These are phyloP conservation scores for Mesocentrotus franciscanus DNA, from an alignment of 53 echinoderm and acorn worm species.

Conservation along the genomic window DNA sequence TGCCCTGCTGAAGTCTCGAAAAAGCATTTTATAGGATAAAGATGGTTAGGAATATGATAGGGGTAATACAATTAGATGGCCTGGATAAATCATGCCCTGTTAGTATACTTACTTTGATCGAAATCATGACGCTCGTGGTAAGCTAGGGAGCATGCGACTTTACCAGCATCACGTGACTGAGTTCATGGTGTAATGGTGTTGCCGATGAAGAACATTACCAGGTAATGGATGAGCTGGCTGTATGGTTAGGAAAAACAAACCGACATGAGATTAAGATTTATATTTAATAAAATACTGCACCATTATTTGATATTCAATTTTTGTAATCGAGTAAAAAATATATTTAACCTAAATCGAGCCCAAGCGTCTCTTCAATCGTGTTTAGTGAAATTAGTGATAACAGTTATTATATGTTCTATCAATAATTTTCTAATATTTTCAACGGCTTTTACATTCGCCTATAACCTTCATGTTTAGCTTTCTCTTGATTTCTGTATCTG, in stretches of 20 bases:
- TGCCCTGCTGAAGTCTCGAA: background rate
- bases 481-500: too few relatives aligned
- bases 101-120: constrained; percentile 24
- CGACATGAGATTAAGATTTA: background rate
- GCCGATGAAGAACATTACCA: background rate
- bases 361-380: too few relatives aligned
- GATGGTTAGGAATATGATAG: constrained; percentile 15
- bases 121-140: background rate
- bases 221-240: background rate
- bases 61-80: constrained; percentile 4
- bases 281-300: background rate
- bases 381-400: too few relatives aligned
- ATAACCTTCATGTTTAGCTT: too few relatives aligned
- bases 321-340: too few relatives aligned
- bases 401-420: too few relatives aligned
- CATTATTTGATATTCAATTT: too few relatives aligned
- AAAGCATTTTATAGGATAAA: constrained; percentile 24
- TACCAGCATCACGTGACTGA: constrained; percentile 23
- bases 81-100: constrained; percentile 46
- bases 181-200: background rate
- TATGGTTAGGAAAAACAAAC: background rate
- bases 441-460: too few relatives aligned
- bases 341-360: too few relatives aligned
- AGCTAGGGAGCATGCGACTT: background rate
- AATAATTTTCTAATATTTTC: too few relatives aligned